Conservation (phyloP, 2,888 invertebrate species). For the Philhelius pedissequus region DNA sequence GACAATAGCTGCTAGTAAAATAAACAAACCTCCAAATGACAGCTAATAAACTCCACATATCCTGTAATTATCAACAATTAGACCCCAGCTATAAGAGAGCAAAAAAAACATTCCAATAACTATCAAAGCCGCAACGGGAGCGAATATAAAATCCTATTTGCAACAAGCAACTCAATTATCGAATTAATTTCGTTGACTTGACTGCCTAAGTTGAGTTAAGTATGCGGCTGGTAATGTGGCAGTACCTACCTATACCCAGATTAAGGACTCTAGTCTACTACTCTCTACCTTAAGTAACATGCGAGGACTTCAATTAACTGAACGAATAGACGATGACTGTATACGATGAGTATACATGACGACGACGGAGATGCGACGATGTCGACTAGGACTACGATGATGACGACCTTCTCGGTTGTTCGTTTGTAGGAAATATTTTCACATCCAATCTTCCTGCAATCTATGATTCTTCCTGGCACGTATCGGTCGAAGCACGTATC, state of each 20-base stretch:
- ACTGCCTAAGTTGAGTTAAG: conserved; percentile 65
- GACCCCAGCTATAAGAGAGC: not conserved
- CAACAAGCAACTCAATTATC: conserved; percentile 67
- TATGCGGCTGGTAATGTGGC: conserved; percentile 50
- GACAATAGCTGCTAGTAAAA: not conserved
- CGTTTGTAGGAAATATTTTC: not conserved
- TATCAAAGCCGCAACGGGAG: conserved; percentile 20
- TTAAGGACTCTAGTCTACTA: conserved; percentile 67
- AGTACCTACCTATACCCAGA: conserved; percentile 33
- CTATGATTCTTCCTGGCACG: conserved; percentile 51
- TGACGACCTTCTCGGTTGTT: not conserved
- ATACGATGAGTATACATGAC: not conserved
- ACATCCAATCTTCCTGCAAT: conserved; percentile 8
- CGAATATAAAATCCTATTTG: conserved; percentile 60
- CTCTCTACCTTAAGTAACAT: conserved; percentile 61
- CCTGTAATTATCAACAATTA: conserved; percentile 58
- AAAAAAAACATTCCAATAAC: conserved; percentile 8
- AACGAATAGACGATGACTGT: conserved; percentile 44
- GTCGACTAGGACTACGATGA: not conserved
- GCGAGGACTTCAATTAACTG: conserved; percentile 66
- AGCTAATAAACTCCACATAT: conserved; percentile 45
- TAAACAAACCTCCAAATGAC: conserved; percentile 17
- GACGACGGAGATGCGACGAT: not conserved
- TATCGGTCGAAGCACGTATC: conserved; percentile 58
- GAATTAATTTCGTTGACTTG: conserved; percentile 68